Evolutionary conservation across 1,140 invertebrate genomes (phyloP), one percentile per base, ranked within the genome.

Genomic region (Theocolax elegans): DNA sequence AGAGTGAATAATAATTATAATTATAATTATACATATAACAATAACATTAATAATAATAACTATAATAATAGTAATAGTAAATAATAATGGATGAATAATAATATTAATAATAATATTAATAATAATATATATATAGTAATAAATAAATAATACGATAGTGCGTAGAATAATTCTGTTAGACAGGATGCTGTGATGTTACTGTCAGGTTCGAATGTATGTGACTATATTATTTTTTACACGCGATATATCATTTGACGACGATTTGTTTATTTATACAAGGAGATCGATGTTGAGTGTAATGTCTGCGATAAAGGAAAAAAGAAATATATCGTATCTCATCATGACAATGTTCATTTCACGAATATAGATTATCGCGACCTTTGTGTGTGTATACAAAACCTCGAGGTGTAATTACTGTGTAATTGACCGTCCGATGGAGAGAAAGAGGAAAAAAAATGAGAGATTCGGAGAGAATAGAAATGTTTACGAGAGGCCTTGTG

Each of bases 121-220:
- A n/a, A n/a, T n/a, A n/a, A n/a, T n/a, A n/a, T n/a, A n/a, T n/a
- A n/a, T n/a, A n/a, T n/a, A n/a, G n/a, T n/a, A n/a, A n/a, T n/a
- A n/a, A n/a, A n/a, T n/a, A n/a, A n/a, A n/a, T n/a, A 60, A 56
- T 54, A 64, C 40, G 53, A 58, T 58, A 48, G 38, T 70, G 49
- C n/a, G n/a, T 58, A 64, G 64, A 71, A 58, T 63, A 54, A 71
- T 71, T 71, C 69, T 66, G 69, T 71, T 71, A 65, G 69, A 71
- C 69, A 71, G 62, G 54, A 71, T 71, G 60, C 69, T 71, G 69
- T 71, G 69, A 71, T 71, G 69, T 71, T 71, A 71, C 54, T 65
- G 69, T 65, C 69, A 71, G 69, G 54, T 64, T 71, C 44, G 44
- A 65, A 15, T 69, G 49, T 58, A 65, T 60, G 54, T 66, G 46